Evolutionary conservation across 2,888 invertebrate species (phyloP), one percentile per base, ranked within the genome.

Genomic region (Halocaridina rubra): DNA sequence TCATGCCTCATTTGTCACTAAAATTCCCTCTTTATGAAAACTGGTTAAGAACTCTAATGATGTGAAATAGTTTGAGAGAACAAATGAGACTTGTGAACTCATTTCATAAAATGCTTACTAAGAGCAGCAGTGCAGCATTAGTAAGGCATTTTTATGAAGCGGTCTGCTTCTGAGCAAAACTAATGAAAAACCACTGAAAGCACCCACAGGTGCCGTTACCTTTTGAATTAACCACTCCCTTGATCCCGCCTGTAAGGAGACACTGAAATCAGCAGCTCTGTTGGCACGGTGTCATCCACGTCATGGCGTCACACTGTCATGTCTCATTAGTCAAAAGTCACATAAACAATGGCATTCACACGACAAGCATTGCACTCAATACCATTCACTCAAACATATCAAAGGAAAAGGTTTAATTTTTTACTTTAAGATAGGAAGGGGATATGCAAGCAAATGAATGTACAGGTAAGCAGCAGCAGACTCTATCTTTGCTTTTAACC

Each of bases 171-270:
- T 61, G 16, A 53, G 71, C 77, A 84, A 84, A 84, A 84, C 82
- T 84, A 77, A 84, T 57, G 71, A 84, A 84, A 80, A 82, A 78
- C 77, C 77, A 78, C 72, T n/a, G n/a, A n/a, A 84, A 84, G 82
- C 82, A 84, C 78, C 82, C 46, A 32, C 32, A 72, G 82, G 72
- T 84, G 82, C 82, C 46, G 82, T 84, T 84, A 84, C 82, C 82
- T 84, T 84, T 84, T 77, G n/a, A 59, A 72, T 72, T 78, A 84
- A 84, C 82, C 82, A 78, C 78, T 84, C 82, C 82, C 82, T 84
- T 84, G 82, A 84, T 84, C 82, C 78, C 78, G 82, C 78, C 82
- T 84, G 82, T 84, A 84, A 84, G 82, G 64, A 84, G 82, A 84
- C 82, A 78, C 78, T 84, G 82, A 84, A 71, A 84, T 78, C 82